Evolutionary conservation across 2,888 invertebrate genomes (phyloP).

Genomic region (Harpalus rubripes): DNA sequence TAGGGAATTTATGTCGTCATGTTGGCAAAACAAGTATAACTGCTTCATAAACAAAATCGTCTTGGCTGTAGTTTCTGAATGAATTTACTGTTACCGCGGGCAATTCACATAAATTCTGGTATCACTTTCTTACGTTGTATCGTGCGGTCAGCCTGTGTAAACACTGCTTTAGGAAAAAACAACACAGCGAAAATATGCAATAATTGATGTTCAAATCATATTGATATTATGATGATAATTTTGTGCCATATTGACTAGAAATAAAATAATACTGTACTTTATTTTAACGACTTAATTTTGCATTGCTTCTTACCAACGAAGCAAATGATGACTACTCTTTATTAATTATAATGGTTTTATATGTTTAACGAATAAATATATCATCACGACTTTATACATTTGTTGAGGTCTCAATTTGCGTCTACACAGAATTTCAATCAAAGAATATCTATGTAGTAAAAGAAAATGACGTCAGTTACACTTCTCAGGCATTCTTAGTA

Average conservation of each 20-base stretch:
- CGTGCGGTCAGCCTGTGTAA: conserved; percentile 30
- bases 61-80: conserved; percentile 48
- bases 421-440: too few species aligned
- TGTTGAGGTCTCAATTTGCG: too few species aligned
- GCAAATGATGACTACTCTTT: background rate
- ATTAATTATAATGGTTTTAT: background rate
- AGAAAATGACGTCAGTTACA: too few species aligned
- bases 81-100: conserved; percentile 53
- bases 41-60: conserved; percentile 63
- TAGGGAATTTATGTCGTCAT: conserved; percentile 53
- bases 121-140: conserved; percentile 52
- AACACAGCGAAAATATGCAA: conserved; percentile 9
- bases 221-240: conserved; percentile 37
- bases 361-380: too few species aligned
- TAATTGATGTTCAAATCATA: conserved; percentile 24
- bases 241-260: background rate
- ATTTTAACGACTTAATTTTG: conserved; percentile 21
- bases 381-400: too few species aligned
- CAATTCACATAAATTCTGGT: conserved; percentile 51
- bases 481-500: too few species aligned
- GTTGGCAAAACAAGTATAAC: conserved; percentile 64
- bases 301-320: background rate
- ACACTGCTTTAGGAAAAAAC: conserved; percentile 39
- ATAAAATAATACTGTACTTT: conserved; percentile 26
- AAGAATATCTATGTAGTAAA: too few species aligned